Percentiles rank a stretch among this genome's conserved stretches.
Conservation (phyloP, 2,113 vertebrate genomes). For the Beaufortia kweichowensis region DNA sequence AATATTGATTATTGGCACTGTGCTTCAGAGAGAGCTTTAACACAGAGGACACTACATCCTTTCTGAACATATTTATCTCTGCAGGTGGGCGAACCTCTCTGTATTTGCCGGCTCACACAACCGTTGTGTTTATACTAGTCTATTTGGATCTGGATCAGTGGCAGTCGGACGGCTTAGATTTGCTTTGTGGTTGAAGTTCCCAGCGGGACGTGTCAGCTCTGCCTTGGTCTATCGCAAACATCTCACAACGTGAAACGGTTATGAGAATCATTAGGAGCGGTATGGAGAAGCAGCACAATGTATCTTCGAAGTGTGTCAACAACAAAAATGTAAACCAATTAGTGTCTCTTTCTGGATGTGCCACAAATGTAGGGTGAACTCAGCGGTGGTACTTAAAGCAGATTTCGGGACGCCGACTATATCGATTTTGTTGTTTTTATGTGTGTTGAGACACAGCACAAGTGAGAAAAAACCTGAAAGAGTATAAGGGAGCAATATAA, state of each 20-base stretch:
- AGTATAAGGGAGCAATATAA: not conserved
- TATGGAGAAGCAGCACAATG: conserved; percentile 21
- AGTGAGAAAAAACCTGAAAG: not conserved
- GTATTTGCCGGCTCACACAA: conserved; percentile 19
- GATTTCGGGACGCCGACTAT: not conserved
- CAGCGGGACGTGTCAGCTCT: not conserved
- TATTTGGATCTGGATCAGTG: conserved; percentile 34
- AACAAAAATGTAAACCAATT: conserved; percentile 10
- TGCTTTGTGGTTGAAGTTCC: conserved; percentile 18
- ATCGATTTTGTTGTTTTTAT: not conserved
- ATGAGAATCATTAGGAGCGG: conserved; percentile 30
- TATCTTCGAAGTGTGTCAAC: not conserved
- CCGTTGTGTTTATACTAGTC: conserved; percentile 27
- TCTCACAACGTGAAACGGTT: conserved; percentile 15
- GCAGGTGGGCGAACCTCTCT: not conserved
- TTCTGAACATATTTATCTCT: not conserved
- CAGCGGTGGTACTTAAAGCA: not conserved
- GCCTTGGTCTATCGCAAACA: conserved; percentile 23
- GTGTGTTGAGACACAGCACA: conserved; percentile 5
- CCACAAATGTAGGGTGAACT: not conserved
- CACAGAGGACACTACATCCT: not conserved
- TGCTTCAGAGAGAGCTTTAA: not conserved
- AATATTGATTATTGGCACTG: not conserved
- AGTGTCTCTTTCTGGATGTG: conserved; percentile 12
- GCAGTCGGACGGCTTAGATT: conserved; percentile 3